Evolutionary conservation across 1,140 invertebrate species (phyloP).

Genomic region (Bombus ignitus): DNA sequence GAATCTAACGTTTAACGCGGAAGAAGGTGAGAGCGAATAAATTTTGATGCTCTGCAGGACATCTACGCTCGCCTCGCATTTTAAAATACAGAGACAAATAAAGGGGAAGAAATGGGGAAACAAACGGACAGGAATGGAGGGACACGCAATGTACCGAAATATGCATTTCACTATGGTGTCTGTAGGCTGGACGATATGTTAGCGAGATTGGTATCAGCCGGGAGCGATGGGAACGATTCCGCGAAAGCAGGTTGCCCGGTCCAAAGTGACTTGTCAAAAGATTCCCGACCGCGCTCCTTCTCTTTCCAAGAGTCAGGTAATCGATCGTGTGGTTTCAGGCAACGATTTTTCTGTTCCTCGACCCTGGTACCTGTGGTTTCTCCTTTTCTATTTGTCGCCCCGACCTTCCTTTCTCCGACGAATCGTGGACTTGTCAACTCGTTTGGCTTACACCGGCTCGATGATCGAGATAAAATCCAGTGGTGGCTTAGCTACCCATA

Average conservation of each 20-base stretch:
- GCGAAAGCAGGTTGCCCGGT: conserved; percentile 47
- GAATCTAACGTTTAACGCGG: neutral
- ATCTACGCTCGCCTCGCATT: neutral
- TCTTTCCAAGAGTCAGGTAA: conserved; percentile 34
- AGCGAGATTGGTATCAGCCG: conserved; percentile 48
- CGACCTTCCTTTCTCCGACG: conserved; percentile 7
- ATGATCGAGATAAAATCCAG: conserved; percentile 60
- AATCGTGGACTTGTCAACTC: conserved; percentile 47
- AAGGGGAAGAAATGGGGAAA: conserved; percentile 11
- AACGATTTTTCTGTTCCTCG: conserved; percentile 45
- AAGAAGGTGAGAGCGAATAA: neutral
- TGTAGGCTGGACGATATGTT: conserved; percentile 31
- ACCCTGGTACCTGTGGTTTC: conserved; percentile 40
- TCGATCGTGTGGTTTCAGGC: conserved; percentile 54
- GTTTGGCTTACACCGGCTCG: conserved; percentile 51
- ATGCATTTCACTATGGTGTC: conserved; percentile 42
- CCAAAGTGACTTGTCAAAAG: conserved; percentile 67
- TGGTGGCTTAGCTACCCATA: conserved; percentile 58
- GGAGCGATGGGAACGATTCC: conserved; percentile 47
- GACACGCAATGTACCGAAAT: conserved; percentile 44
- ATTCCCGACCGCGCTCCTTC: neutral
- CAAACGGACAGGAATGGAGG: neutral
- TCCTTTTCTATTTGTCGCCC: conserved; percentile 25
- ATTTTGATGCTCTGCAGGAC: conserved; percentile 1
- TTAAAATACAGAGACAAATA: neutral